Conservation (phyloP, 92 coral and sea anemone species). For the Isaurus tuberculatus region DNA sequence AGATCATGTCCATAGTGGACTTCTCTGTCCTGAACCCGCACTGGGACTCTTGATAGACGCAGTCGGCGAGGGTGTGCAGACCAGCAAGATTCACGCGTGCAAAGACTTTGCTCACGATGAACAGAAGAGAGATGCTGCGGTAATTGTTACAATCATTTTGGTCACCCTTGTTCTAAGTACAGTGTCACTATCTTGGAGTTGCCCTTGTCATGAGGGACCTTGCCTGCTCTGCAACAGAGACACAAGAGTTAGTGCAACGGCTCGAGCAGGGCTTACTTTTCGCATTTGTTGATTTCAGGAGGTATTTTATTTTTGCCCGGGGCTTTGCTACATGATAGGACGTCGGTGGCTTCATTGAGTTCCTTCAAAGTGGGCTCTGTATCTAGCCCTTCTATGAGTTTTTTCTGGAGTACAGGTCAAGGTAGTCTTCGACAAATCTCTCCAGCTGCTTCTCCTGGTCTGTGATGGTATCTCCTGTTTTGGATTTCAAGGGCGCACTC, state of each 20-base stretch:
- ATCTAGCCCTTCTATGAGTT: conserved; percentile 16
- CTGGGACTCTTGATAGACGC: neutral
- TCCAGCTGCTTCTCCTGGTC: conserved; percentile 16
- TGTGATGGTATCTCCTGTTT: conserved; percentile 21
- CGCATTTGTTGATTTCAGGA: conserved; percentile 10
- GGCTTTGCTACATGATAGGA: conserved; percentile 10
- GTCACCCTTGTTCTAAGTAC: neutral
- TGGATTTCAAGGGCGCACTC: conserved; percentile 41
- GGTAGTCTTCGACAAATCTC: conserved; percentile 20
- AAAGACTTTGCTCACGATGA: neutral
- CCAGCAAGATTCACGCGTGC: neutral
- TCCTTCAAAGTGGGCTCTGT: conserved; percentile 25
- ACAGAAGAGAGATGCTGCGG: neutral
- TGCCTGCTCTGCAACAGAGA: conserved; percentile 15
- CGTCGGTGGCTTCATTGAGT: neutral
- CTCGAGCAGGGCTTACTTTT: neutral
- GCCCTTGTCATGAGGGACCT: conserved; percentile 7
- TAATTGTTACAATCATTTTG: neutral
- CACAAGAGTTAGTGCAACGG: neutral
- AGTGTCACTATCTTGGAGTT: neutral
- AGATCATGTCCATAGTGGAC: neutral
- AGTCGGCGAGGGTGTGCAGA: neutral
- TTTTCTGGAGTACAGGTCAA: conserved; percentile 9
- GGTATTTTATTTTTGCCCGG: conserved; percentile 9
- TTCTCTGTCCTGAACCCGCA: neutral